Base-by-base conservation (phyloP, 2,113 vertebrate genomes). In the Bettongia penicillata region DNA sequence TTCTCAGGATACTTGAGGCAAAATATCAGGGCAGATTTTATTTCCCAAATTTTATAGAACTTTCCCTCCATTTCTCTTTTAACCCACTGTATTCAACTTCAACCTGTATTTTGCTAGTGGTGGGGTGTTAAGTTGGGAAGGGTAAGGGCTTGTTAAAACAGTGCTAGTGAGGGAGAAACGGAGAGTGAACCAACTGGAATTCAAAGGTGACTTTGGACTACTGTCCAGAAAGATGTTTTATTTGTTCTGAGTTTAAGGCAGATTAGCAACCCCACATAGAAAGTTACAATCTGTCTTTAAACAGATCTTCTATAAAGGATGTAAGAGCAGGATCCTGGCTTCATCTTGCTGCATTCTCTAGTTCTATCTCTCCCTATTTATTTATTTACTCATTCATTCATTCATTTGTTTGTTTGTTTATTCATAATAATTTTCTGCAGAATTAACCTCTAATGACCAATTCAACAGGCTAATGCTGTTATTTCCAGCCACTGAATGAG, bases 261-360 rank as follows among this genome's bases (percentile, higher is more conserved):
- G 97, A 98, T 97, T 97, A 98, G 97, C 93, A 98, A 97, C 97
- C 96, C 96, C 96, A 98, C 97, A 97, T 97, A 96, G 97, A 98
- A 98, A 97, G 97, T 98, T 97, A 97, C 89, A 77, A 98, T 98
- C 97, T 97, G 95, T 97, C 94, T 97, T 97, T 98, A 90, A 97
- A 98, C 96, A 90, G 96, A 92, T 51, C 95, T 24, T 93, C 93
- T 95, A 97, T 96, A 97, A 96, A 98, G 98, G 96, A 97, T 98
- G 94, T 96, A 96, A 96, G 97, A 95, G 96, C 93, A 96, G 98
- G 96, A 97, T 94, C 95, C 97, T 95, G 52, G 31, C 90, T 93
- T 93, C 94, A 91, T 99, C 98, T 96, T 99, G 94, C 96, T 96
- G 97, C 91, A 97, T 97, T 98, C 98, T 98, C 97, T 98, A 98